Percentiles rank a stretch among this genome's conserved stretches.
Evolutionary conservation across 2,888 invertebrate species (phyloP).

Genomic region (Salticus scenicus): DNA sequence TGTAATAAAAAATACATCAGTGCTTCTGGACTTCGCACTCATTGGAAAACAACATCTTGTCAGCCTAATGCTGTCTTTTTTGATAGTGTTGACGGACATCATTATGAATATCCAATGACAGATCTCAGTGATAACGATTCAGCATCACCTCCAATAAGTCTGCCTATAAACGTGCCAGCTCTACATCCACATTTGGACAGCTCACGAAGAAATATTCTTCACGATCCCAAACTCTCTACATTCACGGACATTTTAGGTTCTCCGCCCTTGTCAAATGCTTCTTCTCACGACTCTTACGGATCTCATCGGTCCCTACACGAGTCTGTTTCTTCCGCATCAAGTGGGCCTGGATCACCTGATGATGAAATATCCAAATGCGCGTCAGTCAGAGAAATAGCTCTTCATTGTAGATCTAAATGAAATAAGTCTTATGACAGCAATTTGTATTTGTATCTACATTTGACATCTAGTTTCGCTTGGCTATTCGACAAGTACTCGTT

Average conservation of each 20-base stretch:
- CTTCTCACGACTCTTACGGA: constrained; percentile 59
- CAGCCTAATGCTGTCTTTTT: constrained; percentile 85
- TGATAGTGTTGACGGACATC: constrained; percentile 43
- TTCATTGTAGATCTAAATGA: constrained; percentile 51
- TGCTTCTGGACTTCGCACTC: constrained; percentile 84
- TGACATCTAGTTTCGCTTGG: neutral
- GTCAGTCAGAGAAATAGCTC: constrained; percentile 46
- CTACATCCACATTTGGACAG: constrained; percentile 45
- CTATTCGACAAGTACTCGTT: neutral
- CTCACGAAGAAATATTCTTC: constrained; percentile 24
- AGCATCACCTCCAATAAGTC: constrained; percentile 36
- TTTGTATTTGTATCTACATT: constrained; percentile 2
- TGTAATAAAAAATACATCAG: constrained; percentile 99
- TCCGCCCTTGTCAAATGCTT: constrained; percentile 47
- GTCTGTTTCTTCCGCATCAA: constrained; percentile 25
- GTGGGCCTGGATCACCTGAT: constrained; percentile 46
- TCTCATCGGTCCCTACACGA: constrained; percentile 46
- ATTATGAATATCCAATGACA: constrained; percentile 64
- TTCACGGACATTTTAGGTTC: constrained; percentile 51
- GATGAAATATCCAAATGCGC: constrained; percentile 54
- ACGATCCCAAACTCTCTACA: constrained; percentile 35
- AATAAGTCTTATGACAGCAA: neutral
- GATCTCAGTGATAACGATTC: constrained; percentile 62
- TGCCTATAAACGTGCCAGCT: constrained; percentile 59
- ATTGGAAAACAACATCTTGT: constrained; percentile 97